Evolutionary conservation across 2,888 invertebrate species (phyloP), one percentile per base, ranked within the genome.

Genomic region (Geotrupes spiniger): DNA sequence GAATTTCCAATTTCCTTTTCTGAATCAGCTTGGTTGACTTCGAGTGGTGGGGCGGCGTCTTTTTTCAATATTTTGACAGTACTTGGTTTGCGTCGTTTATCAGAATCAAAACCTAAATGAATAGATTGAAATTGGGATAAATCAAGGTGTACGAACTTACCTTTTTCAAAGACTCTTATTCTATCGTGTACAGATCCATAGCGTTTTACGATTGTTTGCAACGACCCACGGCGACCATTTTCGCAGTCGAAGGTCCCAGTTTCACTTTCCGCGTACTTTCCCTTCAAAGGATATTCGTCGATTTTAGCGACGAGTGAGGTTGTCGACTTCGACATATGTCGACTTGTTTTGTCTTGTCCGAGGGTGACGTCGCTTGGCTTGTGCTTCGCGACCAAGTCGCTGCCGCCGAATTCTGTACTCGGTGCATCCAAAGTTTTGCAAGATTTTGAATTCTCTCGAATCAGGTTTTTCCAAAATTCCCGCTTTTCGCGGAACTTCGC

Each of bases 131-230:
- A 10, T 33, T 10, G 33, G n/a, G 11, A n/a, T 4, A 5, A n/a
- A n/a, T n/a, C n/a, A n/a, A n/a, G n/a, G n/a, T n/a, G n/a, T n/a
- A n/a, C n/a, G n/a, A n/a, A n/a, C n/a, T n/a, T 43, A 48, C 48
- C 48, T 43, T 48, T 48, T 16, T 48, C 48, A 25, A 48, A 48
- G n/a, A 48, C 12, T 12, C 38, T 28, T 28, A 48, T 43, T 21
- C 38, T 17, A 25, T 48, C 48, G 11, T 27, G 10, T 14, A 42
- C n/a, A 6, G 10, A 9, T 29, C 28, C 42, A 21, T 38, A 10
- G n/a, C n/a, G 16, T 16, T 11, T n/a, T 11, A 9, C 5, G 10
- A 10, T 38, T 38, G 11, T 21, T 21, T 11, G n/a, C n/a, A n/a
- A n/a, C n/a, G n/a, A n/a, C n/a, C n/a, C n/a, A n/a, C n/a, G n/a